Percentiles rank a stretch among this genome's conserved stretches.
phyloP scores from a whole-genome alignment of 2,888 invertebrate species.

The Andrena praecox region DNA sequence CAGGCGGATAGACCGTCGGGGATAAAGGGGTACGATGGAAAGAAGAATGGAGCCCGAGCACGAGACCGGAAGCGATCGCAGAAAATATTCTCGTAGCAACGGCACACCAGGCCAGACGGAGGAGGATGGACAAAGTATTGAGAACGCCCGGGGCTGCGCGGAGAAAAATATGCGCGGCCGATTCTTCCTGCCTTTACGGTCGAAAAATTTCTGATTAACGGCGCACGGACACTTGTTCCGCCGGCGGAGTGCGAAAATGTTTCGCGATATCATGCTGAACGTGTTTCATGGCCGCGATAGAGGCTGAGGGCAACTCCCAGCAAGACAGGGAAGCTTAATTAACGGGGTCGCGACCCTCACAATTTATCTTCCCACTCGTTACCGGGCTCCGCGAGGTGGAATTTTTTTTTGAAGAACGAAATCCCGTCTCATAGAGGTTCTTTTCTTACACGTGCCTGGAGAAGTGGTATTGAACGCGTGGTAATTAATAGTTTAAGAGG shows the following conservation, averaged over 20 bases:
- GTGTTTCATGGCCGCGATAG: neutral
- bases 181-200: slow-evolving; percentile 10
- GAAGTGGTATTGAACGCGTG: neutral
- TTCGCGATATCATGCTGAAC: neutral
- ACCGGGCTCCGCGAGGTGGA: neutral
- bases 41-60: slow-evolving; percentile 12
- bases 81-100: slow-evolving; percentile 56
- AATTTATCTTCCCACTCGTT: slow-evolving; percentile 13
- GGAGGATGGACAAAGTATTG: neutral
- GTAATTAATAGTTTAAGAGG: slow-evolving; percentile 3
- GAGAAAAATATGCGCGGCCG: slow-evolving; percentile 22
- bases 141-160: neutral
- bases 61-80: slow-evolving; percentile 47
- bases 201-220: slow-evolving; percentile 28
- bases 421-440: neutral
- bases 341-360: slow-evolving; percentile 9
- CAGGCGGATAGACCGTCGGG: slow-evolving; percentile 44
- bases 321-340: slow-evolving; percentile 24
- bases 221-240: neutral
- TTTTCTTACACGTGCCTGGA: neutral
- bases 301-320: neutral
- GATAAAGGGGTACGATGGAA: slow-evolving; percentile 40
- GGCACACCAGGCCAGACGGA: neutral
- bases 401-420: neutral
- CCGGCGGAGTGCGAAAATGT: neutral